Base-by-base conservation (phyloP, 2,888 invertebrate genomes). In the Imbricaverruca yamaguchii region DNA sequence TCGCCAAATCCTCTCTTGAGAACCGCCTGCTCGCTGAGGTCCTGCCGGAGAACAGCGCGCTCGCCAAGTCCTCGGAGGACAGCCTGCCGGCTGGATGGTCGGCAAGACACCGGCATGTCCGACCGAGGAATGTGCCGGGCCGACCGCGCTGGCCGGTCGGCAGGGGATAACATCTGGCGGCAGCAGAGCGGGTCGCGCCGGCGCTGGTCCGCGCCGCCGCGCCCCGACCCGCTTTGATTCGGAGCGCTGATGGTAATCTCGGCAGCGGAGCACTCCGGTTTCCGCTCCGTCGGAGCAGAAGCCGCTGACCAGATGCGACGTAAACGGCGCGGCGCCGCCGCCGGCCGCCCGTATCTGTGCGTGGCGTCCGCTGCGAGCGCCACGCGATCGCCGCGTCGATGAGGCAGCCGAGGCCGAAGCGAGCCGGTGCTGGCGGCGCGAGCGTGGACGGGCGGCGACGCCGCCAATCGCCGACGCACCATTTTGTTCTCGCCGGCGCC, bases 251-350 rank as follows among this genome's bases (percentile, higher is more conserved):
- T 74, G 23, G 53, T 21, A 21, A 74, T 74, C 74, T 74, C 21
- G 74, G 21, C 74, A 74, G 55, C 23, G 21, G 39, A 39, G 39
- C 74, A 21, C 39, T 69, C 21, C 53, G 53, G 21, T 55, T 74
- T 74, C 53, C 74, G 74, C 74, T 74, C 74, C 55, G 55, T 6
- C 55, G 74, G 74, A 74, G 74, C 74, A 21, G 18, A 55, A 74
- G 21, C 53, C 11, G 21, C 53, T 74, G 74, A 74, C 74, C 21
- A 74, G 74, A 74, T 74, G 74, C 21, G 74, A 74, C 74, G 55
- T 55, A 74, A 74, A 74, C 55, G 74, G 74, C 74, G 74, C 74
- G 74, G n/a, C 65, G 23, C 65, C 65, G 23, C 23, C 23, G 65
- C 65, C 74, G 74, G 39, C 39, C 53, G 74, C 21, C 12, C 74